Conservation (phyloP, 2,888 invertebrate species). For the Falcaria lacertinaria region DNA sequence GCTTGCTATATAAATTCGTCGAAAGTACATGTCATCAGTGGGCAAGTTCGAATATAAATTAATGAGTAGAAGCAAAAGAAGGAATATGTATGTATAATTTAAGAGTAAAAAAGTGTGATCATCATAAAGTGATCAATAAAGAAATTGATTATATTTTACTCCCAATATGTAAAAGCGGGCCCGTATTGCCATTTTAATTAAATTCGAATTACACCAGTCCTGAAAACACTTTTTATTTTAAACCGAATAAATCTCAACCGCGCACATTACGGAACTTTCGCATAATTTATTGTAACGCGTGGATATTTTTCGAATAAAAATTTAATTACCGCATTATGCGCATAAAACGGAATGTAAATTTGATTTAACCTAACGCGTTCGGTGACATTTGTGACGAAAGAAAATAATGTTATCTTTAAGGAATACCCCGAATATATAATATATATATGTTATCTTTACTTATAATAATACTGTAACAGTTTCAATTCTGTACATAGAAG, state of each 20-base stretch:
- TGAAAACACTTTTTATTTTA: neutral
- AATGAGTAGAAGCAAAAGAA: too few relatives aligned
- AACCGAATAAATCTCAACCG: neutral
- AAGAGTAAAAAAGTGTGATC: too few relatives aligned
- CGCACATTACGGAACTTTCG: neutral
- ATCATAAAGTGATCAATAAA: neutral
- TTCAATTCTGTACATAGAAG: too few relatives aligned
- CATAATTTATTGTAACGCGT: neutral
- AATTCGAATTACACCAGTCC: neutral
- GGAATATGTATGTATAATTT: too few relatives aligned
- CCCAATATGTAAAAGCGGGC: neutral
- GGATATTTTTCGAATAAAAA: neutral
- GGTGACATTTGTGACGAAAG: neutral
- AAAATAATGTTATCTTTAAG: too few relatives aligned
- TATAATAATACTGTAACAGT: too few relatives aligned
- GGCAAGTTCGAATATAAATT: too few relatives aligned
- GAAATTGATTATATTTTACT: neutral
- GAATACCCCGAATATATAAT: too few relatives aligned
- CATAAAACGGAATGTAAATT: neutral
- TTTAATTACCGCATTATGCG: neutral
- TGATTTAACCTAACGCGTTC: neutral
- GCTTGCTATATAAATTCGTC: too few relatives aligned
- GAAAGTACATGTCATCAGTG: too few relatives aligned
- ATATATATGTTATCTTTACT: too few relatives aligned
- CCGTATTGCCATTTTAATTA: neutral